Percentiles rank a stretch among this genome's conserved stretches.
These are phyloP conservation scores for Puffinus mauretanicus DNA, from an alignment of 2,113 vertebrate genomes.

Conservation along the genomic window DNA sequence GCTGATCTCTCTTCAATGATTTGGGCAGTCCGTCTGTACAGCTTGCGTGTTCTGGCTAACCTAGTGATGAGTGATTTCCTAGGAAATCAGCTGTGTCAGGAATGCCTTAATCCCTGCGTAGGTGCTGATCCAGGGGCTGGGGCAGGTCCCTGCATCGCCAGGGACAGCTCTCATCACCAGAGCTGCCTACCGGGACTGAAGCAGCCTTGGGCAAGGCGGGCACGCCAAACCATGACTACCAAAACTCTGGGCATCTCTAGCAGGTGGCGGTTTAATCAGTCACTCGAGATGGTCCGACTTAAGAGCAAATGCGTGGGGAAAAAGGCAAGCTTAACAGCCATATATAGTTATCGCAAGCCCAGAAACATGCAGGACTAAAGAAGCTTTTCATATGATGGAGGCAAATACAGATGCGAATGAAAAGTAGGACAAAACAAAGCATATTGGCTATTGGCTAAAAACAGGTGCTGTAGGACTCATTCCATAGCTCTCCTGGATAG, in stretches of 20 bases:
- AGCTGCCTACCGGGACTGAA: not conserved
- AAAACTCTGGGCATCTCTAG: not conserved
- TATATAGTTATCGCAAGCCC: not conserved
- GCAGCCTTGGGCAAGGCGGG: not conserved
- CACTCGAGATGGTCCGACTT: not conserved
- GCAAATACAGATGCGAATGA: not conserved
- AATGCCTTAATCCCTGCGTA: not conserved
- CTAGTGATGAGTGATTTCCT: not conserved
- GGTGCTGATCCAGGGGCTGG: rapidly evolving
- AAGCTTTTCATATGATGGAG: not conserved
- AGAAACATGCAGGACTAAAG: not conserved
- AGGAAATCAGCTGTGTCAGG: not conserved
- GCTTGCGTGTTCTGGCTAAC: not conserved
- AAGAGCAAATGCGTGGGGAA: rapidly evolving
- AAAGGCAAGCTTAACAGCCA: not conserved
- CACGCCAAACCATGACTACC: rapidly evolving
- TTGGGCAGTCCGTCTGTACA: not conserved
- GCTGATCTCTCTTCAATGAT: not conserved
- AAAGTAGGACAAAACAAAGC: not conserved
- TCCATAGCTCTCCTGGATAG: not conserved
- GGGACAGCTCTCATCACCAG: not conserved
- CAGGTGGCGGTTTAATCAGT: not conserved
- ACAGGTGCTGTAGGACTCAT: not conserved
- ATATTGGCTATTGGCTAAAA: not conserved
- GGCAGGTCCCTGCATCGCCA: rapidly evolving